These are phyloP conservation scores for Ictalurus furcatus DNA, from an alignment of 2,113 vertebrate species.

Conservation along the genomic window DNA sequence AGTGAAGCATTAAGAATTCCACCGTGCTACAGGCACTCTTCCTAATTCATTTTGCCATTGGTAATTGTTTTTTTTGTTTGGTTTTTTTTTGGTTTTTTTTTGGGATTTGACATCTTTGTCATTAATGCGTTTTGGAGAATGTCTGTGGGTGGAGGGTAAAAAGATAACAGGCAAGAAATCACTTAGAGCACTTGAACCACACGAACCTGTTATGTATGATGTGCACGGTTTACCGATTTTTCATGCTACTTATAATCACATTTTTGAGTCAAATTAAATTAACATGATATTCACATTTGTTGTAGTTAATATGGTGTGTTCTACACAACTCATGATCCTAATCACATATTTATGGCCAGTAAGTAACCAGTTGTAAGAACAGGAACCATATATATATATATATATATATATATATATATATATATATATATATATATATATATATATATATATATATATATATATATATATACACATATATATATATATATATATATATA, in stretches of 20 bases:
- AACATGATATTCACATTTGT: background rate
- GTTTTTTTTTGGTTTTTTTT: background rate
- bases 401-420: too few relatives aligned
- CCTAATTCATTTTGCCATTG: slow-evolving; percentile 15
- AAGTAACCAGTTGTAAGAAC: background rate
- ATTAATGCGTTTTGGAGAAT: background rate
- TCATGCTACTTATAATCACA: background rate
- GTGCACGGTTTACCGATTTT: background rate
- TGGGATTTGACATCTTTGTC: background rate
- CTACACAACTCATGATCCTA: background rate
- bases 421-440: too few relatives aligned
- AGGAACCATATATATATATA: background rate
- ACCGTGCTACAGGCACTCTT: slow-evolving; percentile 24
- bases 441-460: too few relatives aligned
- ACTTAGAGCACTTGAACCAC: background rate
- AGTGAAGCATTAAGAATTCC: background rate
- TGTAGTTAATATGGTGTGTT: background rate
- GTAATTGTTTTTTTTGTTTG: background rate
- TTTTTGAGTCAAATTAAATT: background rate
- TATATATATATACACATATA: too few relatives aligned
- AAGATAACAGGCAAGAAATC: background rate
- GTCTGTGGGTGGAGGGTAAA: background rate
- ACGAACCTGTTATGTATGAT: background rate
- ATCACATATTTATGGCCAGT: slow-evolving; percentile 7
- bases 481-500: too few relatives aligned